These are phyloP conservation scores for Boulengeromyrus knoepffleri DNA, from an alignment of 2,113 vertebrate species.

Conservation along the genomic window DNA sequence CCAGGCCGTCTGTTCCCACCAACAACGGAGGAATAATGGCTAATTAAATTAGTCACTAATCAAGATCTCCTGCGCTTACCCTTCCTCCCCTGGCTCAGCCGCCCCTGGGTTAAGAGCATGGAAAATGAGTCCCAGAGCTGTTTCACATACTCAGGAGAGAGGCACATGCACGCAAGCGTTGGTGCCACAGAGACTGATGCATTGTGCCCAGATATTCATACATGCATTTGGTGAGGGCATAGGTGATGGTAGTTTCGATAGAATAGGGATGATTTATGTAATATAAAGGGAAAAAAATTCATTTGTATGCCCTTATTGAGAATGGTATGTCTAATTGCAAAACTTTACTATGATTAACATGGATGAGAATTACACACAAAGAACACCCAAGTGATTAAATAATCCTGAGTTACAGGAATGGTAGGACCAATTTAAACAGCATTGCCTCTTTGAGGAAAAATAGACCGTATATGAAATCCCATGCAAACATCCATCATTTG, in stretches of 20 bases:
- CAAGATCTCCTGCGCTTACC: slow-evolving; percentile 23
- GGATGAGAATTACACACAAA: slow-evolving; percentile 36
- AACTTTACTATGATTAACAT: slow-evolving; percentile 52
- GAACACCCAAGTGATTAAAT: slow-evolving; percentile 29
- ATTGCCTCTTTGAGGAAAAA: neutral
- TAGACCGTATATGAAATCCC: neutral
- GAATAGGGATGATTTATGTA: neutral
- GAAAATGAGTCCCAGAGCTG: slow-evolving; percentile 37
- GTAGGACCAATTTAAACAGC: neutral
- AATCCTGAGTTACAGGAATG: neutral
- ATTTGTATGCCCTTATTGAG: slow-evolving; percentile 37
- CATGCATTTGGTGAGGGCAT: neutral
- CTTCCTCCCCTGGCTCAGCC: slow-evolving; percentile 22
- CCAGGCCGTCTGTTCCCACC: slow-evolving; percentile 32
- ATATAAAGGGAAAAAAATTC: slow-evolving; percentile 20
- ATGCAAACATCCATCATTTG: neutral
- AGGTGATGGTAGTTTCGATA: neutral
- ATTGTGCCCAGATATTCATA: neutral
- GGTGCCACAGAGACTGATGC: neutral
- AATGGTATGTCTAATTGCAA: slow-evolving; percentile 52
- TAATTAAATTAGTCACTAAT: slow-evolving; percentile 32
- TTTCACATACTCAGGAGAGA: slow-evolving; percentile 30
- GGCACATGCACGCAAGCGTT: slow-evolving; percentile 30
- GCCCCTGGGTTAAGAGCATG: slow-evolving; percentile 14
- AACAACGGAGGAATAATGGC: slow-evolving; percentile 19